These are phyloP conservation scores for Gryllus longicercus DNA, from an alignment of 2,888 invertebrate genomes.

Conservation along the genomic window DNA sequence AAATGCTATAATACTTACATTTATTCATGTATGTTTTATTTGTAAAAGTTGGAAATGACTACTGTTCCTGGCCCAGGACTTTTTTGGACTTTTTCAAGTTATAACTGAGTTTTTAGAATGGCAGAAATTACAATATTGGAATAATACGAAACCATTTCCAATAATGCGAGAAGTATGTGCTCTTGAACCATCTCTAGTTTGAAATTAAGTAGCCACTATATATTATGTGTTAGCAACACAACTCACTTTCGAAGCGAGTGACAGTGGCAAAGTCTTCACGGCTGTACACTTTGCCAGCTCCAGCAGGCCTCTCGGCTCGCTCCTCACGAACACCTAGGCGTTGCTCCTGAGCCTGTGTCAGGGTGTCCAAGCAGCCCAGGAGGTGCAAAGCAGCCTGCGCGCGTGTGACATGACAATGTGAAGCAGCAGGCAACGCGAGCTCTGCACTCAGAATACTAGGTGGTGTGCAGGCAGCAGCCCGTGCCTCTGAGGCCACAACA, in stretches of 20 bases:
- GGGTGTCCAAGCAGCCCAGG: constrained; percentile 82
- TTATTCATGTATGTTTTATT: too few relatives aligned
- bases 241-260: constrained; percentile 81
- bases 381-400: constrained; percentile 89
- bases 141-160: too few relatives aligned
- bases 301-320: constrained; percentile 49
- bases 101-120: too few relatives aligned
- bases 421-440: constrained; percentile 71
- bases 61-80: too few relatives aligned
- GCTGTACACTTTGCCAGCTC: constrained; percentile 60
- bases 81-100: too few relatives aligned
- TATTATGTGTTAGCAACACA: too few relatives aligned
- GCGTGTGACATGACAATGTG: constrained; percentile 68
- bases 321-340: constrained; percentile 53
- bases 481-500: constrained; percentile 73
- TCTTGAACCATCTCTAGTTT: too few relatives aligned
- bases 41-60: too few relatives aligned
- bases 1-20: too few relatives aligned
- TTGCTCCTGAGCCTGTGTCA: constrained; percentile 75
- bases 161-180: too few relatives aligned
- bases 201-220: too few relatives aligned
- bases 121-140: too few relatives aligned
- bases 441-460: constrained; percentile 64
- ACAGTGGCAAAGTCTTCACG: constrained; percentile 80
- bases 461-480: constrained; percentile 26